These are phyloP conservation scores for Caenorhabditis sp. DNA, from an alignment of 2,888 invertebrate species.

Conservation along the genomic window DNA sequence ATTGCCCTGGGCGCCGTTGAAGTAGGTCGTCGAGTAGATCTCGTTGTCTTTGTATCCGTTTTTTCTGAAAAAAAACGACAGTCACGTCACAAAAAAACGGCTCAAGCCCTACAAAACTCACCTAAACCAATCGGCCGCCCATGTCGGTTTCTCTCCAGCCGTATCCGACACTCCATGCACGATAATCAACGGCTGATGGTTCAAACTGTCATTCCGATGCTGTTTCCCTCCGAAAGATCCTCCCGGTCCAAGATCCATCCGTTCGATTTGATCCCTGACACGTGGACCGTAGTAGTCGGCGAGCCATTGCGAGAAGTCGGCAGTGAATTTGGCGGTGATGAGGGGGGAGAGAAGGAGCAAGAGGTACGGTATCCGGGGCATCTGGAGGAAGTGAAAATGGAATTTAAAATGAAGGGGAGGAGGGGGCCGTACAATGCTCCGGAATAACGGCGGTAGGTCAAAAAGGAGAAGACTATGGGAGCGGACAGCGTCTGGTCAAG, in stretches of 20 bases:
- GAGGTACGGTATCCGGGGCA: neutral
- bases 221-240: conserved; percentile 80
- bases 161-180: conserved; percentile 82
- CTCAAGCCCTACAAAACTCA: conserved; percentile 5
- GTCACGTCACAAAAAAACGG: too few species aligned
- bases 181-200: conserved; percentile 80
- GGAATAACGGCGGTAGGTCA: too few species aligned
- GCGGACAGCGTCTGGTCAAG: too few species aligned
- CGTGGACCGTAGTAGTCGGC: conserved; percentile 69
- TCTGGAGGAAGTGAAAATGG: too few species aligned
- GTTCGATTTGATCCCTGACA: conserved; percentile 72
- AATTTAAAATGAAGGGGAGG: too few species aligned
- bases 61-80: conserved; percentile 63
- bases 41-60: conserved; percentile 75
- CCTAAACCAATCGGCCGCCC: conserved; percentile 74
- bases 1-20: conserved; percentile 82
- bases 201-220: conserved; percentile 68
- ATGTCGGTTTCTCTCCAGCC: conserved; percentile 79
- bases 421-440: too few species aligned
- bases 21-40: conserved; percentile 81
- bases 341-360: conserved; percentile 1
- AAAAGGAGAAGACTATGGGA: too few species aligned
- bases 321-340: conserved; percentile 67
- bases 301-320: conserved; percentile 72
- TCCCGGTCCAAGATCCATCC: conserved; percentile 75